Evolutionary conservation across 92 coral and sea anemone genomes (phyloP), one percentile per base, ranked within the genome.

Genomic region (Bergia sp.): DNA sequence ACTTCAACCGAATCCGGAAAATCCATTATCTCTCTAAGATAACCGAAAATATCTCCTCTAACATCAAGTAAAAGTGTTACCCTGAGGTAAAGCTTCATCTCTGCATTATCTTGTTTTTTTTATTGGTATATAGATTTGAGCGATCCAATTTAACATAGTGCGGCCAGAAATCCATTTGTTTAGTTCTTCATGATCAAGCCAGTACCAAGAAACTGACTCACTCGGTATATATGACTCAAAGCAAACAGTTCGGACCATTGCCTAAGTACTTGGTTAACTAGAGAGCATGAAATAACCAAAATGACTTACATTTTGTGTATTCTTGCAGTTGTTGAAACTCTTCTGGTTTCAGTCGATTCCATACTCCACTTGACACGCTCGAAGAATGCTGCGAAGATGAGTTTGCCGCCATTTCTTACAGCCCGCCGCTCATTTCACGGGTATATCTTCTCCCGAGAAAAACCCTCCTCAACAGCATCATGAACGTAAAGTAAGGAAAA

Each of bases 251-350:
- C 41, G 21, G 80, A 21, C 64, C 84, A 38, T 41, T 66, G 40
- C 50, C 87, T 47, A 72, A 91, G 93, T 78, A 90, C 76, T 89
- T 88, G 88, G 90, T 89, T 89, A 85, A 92, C 90, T 81, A 90
- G 73, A 71, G 86, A 91, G 83, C 77, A 82, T 67, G 76, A 55
- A 86, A 76, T 53, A 71, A 94, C 69, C 80, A 85, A 88, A 84
- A 89, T 82, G 81, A 85, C 99, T 97, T 94, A 97, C 99, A 97
- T 89, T 97, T 97, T 79, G 99, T 97, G 94, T 97, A 97, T 88
- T 95, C 99, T 94, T 97, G 99, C 44, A 97, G 97, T 96, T 97
- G 98, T 74, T 97, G 98, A 92, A 97, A 97, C 95, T 97, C 99
- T 89, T 97, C 99, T 58, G 95, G 94, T 77, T 96, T 93, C 87